These are phyloP conservation scores for Engraulis encrasicolus DNA, from an alignment of 2,113 vertebrate species.

Conservation along the genomic window DNA sequence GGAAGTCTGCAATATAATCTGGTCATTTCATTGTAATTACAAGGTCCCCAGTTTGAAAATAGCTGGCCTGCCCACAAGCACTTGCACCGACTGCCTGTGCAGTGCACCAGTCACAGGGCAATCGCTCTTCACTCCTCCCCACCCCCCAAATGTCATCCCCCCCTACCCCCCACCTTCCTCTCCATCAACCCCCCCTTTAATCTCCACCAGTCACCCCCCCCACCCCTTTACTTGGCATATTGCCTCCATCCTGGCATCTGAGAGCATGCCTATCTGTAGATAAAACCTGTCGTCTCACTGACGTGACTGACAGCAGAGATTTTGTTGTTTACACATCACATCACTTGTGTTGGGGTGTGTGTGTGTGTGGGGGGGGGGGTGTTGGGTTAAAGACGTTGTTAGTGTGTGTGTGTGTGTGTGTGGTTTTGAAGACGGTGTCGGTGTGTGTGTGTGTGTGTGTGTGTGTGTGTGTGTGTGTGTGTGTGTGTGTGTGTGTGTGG, in stretches of 20 bases:
- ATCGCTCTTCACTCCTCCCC: neutral
- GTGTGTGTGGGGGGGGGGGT: too few species aligned
- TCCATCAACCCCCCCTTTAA: neutral
- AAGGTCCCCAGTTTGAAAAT: slow-evolving; percentile 79
- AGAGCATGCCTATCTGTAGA: slow-evolving; percentile 35
- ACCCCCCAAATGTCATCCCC: slow-evolving; percentile 9
- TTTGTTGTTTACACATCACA: neutral
- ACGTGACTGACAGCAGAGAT: slow-evolving; percentile 7
- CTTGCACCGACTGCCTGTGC: slow-evolving; percentile 59
- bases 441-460: slow-evolving; percentile 32
- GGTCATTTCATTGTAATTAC: slow-evolving; percentile 82
- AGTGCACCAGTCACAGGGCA: too few species aligned
- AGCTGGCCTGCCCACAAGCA: slow-evolving; percentile 68
- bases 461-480: slow-evolving; percentile 32
- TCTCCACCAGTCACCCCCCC: slow-evolving; percentile 25
- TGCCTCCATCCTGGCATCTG: neutral
- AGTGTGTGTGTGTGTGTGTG: slow-evolving; percentile 37
- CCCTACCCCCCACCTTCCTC: slow-evolving; percentile 17
- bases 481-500: slow-evolving; percentile 37
- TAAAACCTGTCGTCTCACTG: neutral
- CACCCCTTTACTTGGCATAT: neutral
- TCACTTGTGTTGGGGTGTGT: slow-evolving; percentile 17
- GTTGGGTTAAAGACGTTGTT: too few species aligned
- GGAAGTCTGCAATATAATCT: slow-evolving; percentile 80
- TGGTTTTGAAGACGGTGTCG: too few species aligned